Base-by-base conservation (phyloP, 2,113 vertebrate species). In the Dasyurus viverrinus region DNA sequence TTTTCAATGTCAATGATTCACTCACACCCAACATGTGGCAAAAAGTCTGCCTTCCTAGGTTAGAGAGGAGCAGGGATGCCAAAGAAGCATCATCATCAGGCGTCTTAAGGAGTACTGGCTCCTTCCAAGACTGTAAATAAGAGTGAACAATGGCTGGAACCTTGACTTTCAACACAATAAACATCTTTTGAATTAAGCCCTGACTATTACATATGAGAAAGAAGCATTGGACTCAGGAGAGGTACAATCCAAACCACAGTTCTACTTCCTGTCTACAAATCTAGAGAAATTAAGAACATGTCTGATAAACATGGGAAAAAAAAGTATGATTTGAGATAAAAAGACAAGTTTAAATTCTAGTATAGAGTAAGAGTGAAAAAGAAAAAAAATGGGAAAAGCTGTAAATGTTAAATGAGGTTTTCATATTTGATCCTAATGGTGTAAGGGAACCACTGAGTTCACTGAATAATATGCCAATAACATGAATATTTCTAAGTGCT, bases 91-190 rank as follows among this genome's bases (percentile, higher is more conserved):
- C 19, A 94, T 36, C 48, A 14, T 42, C 46, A 76, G 27, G 53
- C 94, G 89, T 94, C 95, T 93, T 94, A 96, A 94, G 76, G 42
- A 95, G 57, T 53, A 47, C 52, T 91, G 54, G 26, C 52, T 93
- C 94, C 53, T 54, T 89, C 89, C 76, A 93, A 95, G 92, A 60
- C 89, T 54, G 89, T 76, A 95, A 93, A 53, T 57, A 93, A 94
- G 93, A 92, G 84, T 52, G 57, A 95, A 94, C 76, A 96, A 92
- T 93, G 90, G 50, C 25, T 8, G 90, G 89, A 95, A 50, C 54
- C 23, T 53, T 68, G 57, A 76, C 89, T 93, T 93, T 91, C 54
- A 46, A 92, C 12, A 54, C 76, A 96, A 53, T 46, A 92, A 60
- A 50, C 7, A 48, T 89, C 93, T 95, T 93, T 94, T 92, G 52